Base-by-base conservation (phyloP, 2,888 invertebrate genomes). In the Macrosiphum euphorbiae region DNA sequence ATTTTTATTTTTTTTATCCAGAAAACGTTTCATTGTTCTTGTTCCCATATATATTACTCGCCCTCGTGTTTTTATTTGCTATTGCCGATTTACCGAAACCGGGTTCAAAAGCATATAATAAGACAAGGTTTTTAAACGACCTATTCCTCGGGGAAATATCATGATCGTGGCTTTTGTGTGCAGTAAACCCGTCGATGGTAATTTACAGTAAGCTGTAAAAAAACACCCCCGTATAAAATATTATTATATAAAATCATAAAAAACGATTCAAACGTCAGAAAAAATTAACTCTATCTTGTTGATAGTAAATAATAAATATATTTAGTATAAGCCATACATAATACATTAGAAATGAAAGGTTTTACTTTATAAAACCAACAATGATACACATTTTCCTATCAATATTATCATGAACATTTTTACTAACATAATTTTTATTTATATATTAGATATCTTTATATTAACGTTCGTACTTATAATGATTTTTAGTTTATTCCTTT, bases 71-170 rank as follows among this genome's bases (percentile, higher is more conserved):
- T 92, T 88, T n/a, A 28, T 85, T 91, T 92, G 44, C 89, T 58
- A 50, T 94, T 89, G 85, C 61, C 86, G 61, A 90, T 86, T 86
- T 94, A 90, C 90, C 8, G 47, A 94, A 94, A 90, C 90, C 58
- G 84, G 58, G 93, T 94, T 94, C 85, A 78, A 61, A 41, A 16
- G 50, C 52, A 47, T 91, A 92, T 88, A 92, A 92, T 92, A 90
- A 90, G 85, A 85, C 84, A 85, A 35, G 50, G 58, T 89, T 90
- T 58, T 94, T 90, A 90, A 94, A 94, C 93, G 90, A 90, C 90
- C 61, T 26, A 90, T 35, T 85, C 93, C 93, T 86, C 3, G 8
- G 93, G 93, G 93, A 94, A 94, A 94, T 90, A 90, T 89, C 84
- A 84, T n/a, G 92, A 93, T 93, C 92, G 47, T 85, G 44, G 47